Base-by-base conservation (phyloP, 2,888 invertebrate species). In the Lamproptera curius region DNA sequence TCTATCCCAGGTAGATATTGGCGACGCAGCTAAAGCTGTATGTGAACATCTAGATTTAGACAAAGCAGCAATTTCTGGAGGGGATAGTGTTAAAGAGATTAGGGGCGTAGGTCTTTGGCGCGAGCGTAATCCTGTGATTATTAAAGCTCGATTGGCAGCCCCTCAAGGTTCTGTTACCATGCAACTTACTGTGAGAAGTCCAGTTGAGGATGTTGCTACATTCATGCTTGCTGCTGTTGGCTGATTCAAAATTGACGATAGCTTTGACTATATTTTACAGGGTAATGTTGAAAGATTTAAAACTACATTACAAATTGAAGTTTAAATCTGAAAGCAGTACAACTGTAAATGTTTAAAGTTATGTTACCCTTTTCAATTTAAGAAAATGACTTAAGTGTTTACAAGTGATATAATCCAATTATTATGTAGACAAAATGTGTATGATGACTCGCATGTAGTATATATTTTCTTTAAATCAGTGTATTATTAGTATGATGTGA, bases 111-210 rank as follows among this genome's bases (percentile, higher is more conserved):
- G 97, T 10, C 78, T 95, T 34, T 99, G 95, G 86, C 91, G 98
- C 45, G 96, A 95, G 10, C 96, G 96, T 0, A 90, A 92, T 52
- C 96, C 97, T 55, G 92, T 97, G 16, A 85, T 97, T 33, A 94
- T 97, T 1, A 88, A 94, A 51, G 94, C 97, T 0, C 95, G 97
- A 75, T 76, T 96, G 56, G 83, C 95, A 16, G 90, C 92, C 1
- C 68, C 89, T 9, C 91, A 92, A 50, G 91, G 90, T 20, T 92
- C 93, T 39, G 95, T 98, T n/a, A 97, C 96, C 16, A 96, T 98
- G 95, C 96, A 97, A 73, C 87, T 98, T 48, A 92, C 94, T 0
- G 95, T 96, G 2, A 90, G 97, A 34, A 94, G 96, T 14, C 92
- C 94, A 17, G 92, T 94, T 76, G 91, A 93, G 47, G 92, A 93